Conservation (phyloP, 2,888 invertebrate species). For the Ashinkailepas kermadecensis region DNA sequence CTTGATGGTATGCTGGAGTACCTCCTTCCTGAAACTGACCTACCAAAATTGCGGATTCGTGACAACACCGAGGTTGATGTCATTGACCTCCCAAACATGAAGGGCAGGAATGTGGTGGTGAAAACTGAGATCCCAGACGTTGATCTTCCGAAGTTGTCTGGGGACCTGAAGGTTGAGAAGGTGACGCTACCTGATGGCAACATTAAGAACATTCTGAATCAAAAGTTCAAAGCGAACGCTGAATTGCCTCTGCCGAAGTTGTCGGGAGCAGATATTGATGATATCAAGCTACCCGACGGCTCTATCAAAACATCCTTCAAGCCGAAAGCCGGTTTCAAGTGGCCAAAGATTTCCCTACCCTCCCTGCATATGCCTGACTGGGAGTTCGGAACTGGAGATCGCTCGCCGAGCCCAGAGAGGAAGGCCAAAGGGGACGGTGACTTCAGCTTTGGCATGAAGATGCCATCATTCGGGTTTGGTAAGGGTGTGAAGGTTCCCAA, state of each 20-base stretch:
- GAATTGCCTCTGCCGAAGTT: background rate
- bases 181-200: background rate
- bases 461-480: background rate
- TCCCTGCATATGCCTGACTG: background rate
- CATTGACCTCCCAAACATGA: background rate
- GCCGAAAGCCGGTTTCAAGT: background rate
- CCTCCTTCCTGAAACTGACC: background rate
- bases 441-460: background rate
- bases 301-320: background rate
- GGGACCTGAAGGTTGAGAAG: background rate
- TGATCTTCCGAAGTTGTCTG: background rate
- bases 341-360: background rate
- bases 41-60: background rate
- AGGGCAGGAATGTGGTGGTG: background rate
- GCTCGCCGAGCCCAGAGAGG: background rate
- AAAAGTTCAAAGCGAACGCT: background rate
- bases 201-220: background rate
- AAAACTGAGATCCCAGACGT: background rate
- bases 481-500: background rate
- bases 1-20: background rate
- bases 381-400: background rate
- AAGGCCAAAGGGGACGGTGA: background rate
- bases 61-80: conserved; percentile 19
- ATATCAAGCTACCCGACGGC: background rate
- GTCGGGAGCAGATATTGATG: background rate